Conservation (phyloP, 2,888 invertebrate species). For the Polydrusus tereticollis region DNA sequence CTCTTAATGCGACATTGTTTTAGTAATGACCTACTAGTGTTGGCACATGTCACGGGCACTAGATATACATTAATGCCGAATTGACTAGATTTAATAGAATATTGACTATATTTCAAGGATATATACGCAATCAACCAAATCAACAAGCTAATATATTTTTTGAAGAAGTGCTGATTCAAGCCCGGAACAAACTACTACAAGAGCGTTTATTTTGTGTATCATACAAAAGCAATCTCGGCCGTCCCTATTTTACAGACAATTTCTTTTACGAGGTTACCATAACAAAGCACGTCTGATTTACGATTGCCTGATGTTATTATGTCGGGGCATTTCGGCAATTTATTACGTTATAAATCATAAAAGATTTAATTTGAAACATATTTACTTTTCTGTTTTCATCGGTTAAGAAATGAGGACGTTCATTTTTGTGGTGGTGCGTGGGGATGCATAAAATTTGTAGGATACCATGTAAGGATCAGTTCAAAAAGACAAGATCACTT, state of each 20-base stretch:
- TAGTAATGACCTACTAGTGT: slow-evolving; percentile 15
- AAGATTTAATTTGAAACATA: slow-evolving; percentile 4
- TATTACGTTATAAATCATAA: slow-evolving; percentile 24
- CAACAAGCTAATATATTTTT: no score
- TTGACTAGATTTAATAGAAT: not conserved
- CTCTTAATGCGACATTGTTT: slow-evolving; percentile 19
- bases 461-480: not conserved
- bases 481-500: no score
- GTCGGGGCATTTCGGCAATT: slow-evolving; percentile 15
- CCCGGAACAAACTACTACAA: not conserved
- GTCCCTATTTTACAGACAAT: slow-evolving; percentile 39
- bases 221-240: slow-evolving; percentile 21
- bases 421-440: not conserved
- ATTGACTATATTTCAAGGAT: not conserved
- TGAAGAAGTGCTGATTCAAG: no score
- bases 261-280: slow-evolving; percentile 39
- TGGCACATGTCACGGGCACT: not conserved
- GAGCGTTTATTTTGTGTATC: slow-evolving; percentile 5
- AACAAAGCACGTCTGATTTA: slow-evolving; percentile 35
- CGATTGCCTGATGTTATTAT: slow-evolving; percentile 18
- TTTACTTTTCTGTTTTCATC: not conserved
- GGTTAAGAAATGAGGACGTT: not conserved
- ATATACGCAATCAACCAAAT: no score
- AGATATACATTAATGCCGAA: not conserved
- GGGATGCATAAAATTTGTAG: not conserved